phyloP scores from a whole-genome alignment of 2,888 invertebrate genomes.

The Cyrtodaria siliqua region DNA sequence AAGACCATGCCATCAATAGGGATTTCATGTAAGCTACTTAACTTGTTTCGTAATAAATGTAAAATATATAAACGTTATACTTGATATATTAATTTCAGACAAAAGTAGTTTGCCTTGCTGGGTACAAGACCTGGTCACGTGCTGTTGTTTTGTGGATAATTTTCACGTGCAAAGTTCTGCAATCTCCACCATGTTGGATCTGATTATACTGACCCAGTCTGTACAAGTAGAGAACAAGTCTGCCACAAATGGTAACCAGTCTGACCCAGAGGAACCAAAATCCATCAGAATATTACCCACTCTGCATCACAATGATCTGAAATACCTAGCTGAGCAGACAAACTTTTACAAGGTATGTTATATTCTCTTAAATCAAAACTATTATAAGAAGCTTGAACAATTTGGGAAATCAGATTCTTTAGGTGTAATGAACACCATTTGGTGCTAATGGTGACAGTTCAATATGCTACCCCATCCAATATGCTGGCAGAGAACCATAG shows the following conservation, averaged over 20 bases:
- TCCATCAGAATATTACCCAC: conserved; percentile 91
- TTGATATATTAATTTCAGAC: no score
- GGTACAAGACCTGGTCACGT: conserved; percentile 90
- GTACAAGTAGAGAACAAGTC: conserved; percentile 72
- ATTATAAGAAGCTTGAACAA: no score
- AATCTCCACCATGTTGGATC: conserved; percentile 91
- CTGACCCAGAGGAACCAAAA: conserved; percentile 81
- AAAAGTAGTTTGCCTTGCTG: conserved; percentile 87
- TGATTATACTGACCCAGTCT: conserved; percentile 89
- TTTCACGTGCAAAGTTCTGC: conserved; percentile 88
- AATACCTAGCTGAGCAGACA: conserved; percentile 90
- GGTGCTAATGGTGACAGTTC: no score
- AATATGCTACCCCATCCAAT: no score
- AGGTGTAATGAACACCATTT: no score
- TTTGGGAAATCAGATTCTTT: no score
- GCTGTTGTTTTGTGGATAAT: conserved; percentile 89
- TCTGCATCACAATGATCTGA: conserved; percentile 89
- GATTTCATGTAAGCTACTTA: no score
- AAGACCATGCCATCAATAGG: no score
- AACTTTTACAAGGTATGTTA: conserved; percentile 89
- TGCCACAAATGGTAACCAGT: conserved; percentile 53
- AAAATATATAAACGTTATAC: no score
- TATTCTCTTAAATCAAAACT: no score
- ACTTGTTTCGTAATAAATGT: no score
- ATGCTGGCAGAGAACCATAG: no score